A percentile compares a stretch with the other conserved stretches of the same genome.
phyloP scores from a whole-genome alignment of 1,140 invertebrate species.

The Steinernema feltiae region DNA sequence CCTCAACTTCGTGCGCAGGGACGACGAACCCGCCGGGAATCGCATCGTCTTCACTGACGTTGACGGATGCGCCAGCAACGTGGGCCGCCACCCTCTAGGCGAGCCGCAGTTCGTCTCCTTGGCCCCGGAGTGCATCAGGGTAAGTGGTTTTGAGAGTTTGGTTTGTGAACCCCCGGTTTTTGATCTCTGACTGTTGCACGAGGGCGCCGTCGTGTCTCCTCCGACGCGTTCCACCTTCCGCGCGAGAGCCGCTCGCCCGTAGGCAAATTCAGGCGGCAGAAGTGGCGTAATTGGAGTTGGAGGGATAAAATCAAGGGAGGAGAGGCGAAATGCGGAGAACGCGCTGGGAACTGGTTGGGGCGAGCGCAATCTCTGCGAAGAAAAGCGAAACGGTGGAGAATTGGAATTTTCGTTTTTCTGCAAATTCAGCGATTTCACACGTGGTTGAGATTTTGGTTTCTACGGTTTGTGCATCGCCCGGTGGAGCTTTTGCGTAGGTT shows the following conservation, averaged over 20 bases:
- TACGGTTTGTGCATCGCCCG: too few species aligned
- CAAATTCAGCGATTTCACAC: too few species aligned
- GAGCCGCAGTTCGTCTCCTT: slow-evolving; percentile 57
- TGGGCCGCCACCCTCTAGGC: slow-evolving; percentile 53
- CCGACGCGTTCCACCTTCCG: background rate
- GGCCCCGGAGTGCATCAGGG: slow-evolving; percentile 57
- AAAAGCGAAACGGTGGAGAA: too few species aligned
- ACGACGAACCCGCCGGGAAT: slow-evolving; percentile 52
- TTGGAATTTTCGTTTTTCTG: too few species aligned
- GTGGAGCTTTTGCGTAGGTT: too few species aligned
- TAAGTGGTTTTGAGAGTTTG: slow-evolving; percentile 23
- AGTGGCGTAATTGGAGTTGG: too few species aligned
- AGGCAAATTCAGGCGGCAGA: too few species aligned
- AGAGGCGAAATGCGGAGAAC: too few species aligned
- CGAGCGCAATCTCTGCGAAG: too few species aligned
- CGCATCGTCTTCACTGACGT: slow-evolving; percentile 57
- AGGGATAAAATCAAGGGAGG: too few species aligned
- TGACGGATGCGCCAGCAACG: slow-evolving; percentile 56
- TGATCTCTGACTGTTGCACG: background rate
- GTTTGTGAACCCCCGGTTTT: background rate
- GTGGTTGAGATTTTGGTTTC: too few species aligned
- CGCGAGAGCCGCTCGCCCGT: background rate
- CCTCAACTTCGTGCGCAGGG: slow-evolving; percentile 51
- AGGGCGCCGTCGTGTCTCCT: background rate
- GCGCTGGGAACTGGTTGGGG: too few species aligned